Conservation (phyloP, 2,113 vertebrate genomes). For the Pampusana beccarii region DNA sequence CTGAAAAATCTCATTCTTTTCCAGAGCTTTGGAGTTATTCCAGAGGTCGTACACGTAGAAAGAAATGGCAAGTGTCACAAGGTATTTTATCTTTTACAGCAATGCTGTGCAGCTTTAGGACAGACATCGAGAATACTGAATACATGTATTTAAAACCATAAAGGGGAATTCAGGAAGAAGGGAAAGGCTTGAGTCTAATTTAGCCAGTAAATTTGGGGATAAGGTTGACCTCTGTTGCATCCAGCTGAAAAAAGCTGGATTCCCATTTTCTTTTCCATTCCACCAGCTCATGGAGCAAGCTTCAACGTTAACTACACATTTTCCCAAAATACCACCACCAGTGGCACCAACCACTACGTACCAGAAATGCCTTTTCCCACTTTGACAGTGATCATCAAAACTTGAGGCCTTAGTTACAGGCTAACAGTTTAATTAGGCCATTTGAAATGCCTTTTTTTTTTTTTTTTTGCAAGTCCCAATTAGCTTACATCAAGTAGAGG, state of each 20-base stretch:
- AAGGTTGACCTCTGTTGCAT: background rate
- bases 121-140: conserved; percentile 26
- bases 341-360: background rate
- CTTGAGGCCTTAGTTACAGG: background rate
- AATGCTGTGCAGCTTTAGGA: conserved; percentile 24
- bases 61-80: conserved; percentile 61
- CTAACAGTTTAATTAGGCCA: background rate
- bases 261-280: background rate
- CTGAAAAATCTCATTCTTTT: conserved; percentile 51
- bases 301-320: accelerated
- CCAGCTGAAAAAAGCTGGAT: background rate
- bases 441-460: background rate
- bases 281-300: background rate
- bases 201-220: background rate
- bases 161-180: background rate
- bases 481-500: background rate
- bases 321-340: background rate
- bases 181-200: background rate
- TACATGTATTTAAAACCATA: background rate
- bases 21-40: conserved; percentile 44
- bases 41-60: conserved; percentile 22
- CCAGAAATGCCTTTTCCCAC: background rate
- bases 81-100: conserved; percentile 5
- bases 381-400: background rate
- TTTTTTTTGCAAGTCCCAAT: background rate